Conservation (phyloP, 1,140 invertebrate species). For the Drosophila chauvacae region DNA sequence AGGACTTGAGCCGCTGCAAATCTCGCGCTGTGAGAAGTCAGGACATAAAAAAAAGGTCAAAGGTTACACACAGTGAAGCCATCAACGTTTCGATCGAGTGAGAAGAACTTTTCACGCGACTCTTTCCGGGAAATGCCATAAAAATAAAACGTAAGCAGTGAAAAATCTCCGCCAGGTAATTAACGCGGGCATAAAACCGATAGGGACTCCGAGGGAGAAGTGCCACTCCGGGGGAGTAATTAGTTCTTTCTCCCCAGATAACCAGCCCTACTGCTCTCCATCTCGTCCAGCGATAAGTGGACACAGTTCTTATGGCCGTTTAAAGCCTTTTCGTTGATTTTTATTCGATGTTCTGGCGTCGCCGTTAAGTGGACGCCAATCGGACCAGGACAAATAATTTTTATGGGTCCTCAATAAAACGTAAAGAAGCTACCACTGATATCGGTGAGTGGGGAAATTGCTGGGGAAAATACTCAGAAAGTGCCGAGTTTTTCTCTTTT, state of each 20-base stretch:
- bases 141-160: constrained; percentile 64
- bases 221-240: constrained; percentile 51
- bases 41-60: constrained; percentile 44
- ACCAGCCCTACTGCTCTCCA: constrained; percentile 7
- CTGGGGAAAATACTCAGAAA: constrained; percentile 36
- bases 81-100: constrained; percentile 47
- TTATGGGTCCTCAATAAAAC: constrained; percentile 69
- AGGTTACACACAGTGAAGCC: constrained; percentile 33
- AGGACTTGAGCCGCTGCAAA: constrained; percentile 11
- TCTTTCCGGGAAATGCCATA: constrained; percentile 70
- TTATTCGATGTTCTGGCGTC: constrained; percentile 62
- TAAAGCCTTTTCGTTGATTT: constrained; percentile 76
- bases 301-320: constrained; percentile 59
- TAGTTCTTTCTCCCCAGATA: constrained; percentile 53
- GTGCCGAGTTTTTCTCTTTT: constrained; percentile 37
- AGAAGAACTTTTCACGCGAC: constrained; percentile 73
- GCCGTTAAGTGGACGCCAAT: constrained; percentile 68
- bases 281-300: constrained; percentile 60
- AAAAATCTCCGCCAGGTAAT: constrained; percentile 71
- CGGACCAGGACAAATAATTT: constrained; percentile 63
- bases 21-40: constrained; percentile 30
- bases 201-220: constrained; percentile 10
- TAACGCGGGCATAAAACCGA: constrained; percentile 68
- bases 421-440: constrained; percentile 28
- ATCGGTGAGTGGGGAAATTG: constrained; percentile 11